Conservation (phyloP, 1,140 invertebrate species). For the Drosophila arizonae region DNA sequence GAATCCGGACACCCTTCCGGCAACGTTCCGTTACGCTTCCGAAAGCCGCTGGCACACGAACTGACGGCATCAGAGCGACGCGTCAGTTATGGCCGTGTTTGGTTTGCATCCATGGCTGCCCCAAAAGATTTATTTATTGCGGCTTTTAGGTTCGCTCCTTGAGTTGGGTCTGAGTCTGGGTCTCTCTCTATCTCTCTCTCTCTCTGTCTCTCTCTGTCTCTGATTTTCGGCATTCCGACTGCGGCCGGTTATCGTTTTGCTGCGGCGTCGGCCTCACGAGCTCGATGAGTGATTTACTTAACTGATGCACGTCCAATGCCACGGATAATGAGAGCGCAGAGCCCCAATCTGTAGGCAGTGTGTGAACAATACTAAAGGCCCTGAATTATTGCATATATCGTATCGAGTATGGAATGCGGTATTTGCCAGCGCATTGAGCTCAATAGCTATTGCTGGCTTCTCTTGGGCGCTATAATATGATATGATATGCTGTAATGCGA, state of each 20-base stretch:
- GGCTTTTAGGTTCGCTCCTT: slow-evolving; percentile 59
- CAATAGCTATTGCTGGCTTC: neutral
- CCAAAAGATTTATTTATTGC: slow-evolving; percentile 79
- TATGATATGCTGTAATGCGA: no score
- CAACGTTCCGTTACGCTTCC: slow-evolving; percentile 33
- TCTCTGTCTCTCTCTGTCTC: neutral
- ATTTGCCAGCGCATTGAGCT: neutral
- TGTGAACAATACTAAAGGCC: neutral
- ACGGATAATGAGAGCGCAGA: slow-evolving; percentile 33
- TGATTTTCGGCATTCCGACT: slow-evolving; percentile 27
- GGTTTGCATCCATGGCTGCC: slow-evolving; percentile 53
- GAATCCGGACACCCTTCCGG: slow-evolving; percentile 3
- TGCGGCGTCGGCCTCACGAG: slow-evolving; percentile 26
- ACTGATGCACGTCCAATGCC: slow-evolving; percentile 50
- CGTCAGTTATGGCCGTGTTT: slow-evolving; percentile 42
- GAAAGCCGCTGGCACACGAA: slow-evolving; percentile 39
- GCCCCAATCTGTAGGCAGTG: slow-evolving; percentile 5
- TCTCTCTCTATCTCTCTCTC: no score
- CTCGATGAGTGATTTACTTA: slow-evolving; percentile 49
- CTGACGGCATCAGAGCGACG: slow-evolving; percentile 44
- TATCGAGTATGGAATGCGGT: neutral
- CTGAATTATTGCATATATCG: neutral
- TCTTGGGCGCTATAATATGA: no score
- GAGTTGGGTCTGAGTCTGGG: slow-evolving; percentile 24
- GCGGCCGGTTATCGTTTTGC: slow-evolving; percentile 21